Conservation (phyloP, 2,888 invertebrate genomes). For the Malthinus flaveolus region DNA sequence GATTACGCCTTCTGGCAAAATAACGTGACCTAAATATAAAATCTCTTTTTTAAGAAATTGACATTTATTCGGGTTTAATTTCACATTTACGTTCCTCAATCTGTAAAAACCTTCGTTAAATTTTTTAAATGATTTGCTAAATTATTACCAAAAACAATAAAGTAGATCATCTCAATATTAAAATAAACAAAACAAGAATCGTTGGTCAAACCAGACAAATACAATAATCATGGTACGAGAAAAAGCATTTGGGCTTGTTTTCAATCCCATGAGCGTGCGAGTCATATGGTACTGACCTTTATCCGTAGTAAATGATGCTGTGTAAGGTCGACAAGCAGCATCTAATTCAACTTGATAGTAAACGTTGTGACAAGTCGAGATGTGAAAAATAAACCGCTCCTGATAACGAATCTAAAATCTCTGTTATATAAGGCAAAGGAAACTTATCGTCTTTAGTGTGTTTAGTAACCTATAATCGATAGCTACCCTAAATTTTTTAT, state of each 20-base stretch:
- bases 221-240: conserved; percentile 36
- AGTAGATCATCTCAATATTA: too few relatives aligned
- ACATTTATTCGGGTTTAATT: too few relatives aligned
- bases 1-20: background rate
- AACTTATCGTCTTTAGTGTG: conserved; percentile 30
- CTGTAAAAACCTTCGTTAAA: conserved; percentile 10
- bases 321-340: too few relatives aligned
- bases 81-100: background rate
- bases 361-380: conserved; percentile 32
- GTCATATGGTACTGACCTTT: background rate
- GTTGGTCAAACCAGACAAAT: conserved; percentile 34
- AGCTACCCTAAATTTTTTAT: conserved; percentile 29
- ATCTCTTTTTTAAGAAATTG: too few relatives aligned
- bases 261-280: conserved; percentile 37
- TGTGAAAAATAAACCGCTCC: conserved; percentile 38
- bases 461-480: conserved; percentile 31
- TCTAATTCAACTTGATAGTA: conserved; percentile 40
- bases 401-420: conserved; percentile 38
- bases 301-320: too few relatives aligned
- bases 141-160: conserved; percentile 34
- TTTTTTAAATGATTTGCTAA: conserved; percentile 32
- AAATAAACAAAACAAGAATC: conserved; percentile 32
- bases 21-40: background rate
- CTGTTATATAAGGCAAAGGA: conserved; percentile 33
- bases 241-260: conserved; percentile 37